Percentiles rank a stretch among this genome's conserved stretches.
phyloP scores from a whole-genome alignment of 2,888 invertebrate genomes.

The Pheosia tremula region DNA sequence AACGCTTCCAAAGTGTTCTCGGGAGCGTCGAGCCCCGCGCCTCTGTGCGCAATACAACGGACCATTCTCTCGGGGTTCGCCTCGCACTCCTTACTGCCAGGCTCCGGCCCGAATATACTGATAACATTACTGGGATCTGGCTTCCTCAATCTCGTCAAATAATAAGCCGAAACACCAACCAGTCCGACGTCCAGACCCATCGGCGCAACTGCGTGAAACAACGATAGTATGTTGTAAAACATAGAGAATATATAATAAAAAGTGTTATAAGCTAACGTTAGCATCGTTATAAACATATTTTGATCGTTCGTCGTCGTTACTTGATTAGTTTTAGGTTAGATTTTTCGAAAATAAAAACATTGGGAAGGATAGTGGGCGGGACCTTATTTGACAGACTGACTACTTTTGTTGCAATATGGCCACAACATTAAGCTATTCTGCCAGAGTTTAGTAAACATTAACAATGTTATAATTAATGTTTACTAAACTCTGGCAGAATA shows the following conservation, averaged over 20 bases:
- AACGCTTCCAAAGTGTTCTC: constrained; percentile 92
- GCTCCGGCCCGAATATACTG: constrained; percentile 83
- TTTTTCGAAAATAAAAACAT: constrained; percentile 66
- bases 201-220: constrained; percentile 71
- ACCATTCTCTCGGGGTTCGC: constrained; percentile 75
- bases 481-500: too few relatives aligned
- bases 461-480: too few relatives aligned
- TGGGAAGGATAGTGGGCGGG: constrained; percentile 45
- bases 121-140: constrained; percentile 67
- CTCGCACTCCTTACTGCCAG: constrained; percentile 70
- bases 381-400: constrained; percentile 42
- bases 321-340: constrained; percentile 46
- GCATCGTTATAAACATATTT: constrained; percentile 63
- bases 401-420: too few relatives aligned
- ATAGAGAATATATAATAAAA: constrained; percentile 54
- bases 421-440: too few relatives aligned
- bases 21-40: constrained; percentile 90
- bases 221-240: constrained; percentile 54
- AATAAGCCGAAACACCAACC: constrained; percentile 65
- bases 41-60: constrained; percentile 89
- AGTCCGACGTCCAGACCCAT: constrained; percentile 70
- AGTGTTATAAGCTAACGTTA: constrained; percentile 54
- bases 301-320: constrained; percentile 61
- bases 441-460: too few relatives aligned
- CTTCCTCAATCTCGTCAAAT: constrained; percentile 61